phyloP scores from a whole-genome alignment of 2,113 vertebrate genomes.

The Anolis sagrei region DNA sequence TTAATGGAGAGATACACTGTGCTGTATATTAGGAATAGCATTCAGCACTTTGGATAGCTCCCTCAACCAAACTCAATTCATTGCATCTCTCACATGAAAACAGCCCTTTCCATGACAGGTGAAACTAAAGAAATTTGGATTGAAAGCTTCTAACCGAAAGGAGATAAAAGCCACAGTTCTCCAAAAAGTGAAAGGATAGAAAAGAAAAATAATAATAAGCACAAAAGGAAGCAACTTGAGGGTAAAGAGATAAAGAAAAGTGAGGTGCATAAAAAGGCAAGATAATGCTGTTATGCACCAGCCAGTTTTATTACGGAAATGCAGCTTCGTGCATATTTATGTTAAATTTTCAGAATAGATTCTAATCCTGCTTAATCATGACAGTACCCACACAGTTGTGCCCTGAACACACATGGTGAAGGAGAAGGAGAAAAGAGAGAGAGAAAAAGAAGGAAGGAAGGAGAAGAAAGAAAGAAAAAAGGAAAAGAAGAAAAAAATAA shows the following conservation, averaged over 20 bases:
- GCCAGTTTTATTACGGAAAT: constrained; percentile 12
- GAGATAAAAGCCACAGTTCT: background rate
- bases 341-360: background rate
- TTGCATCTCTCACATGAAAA: too few species aligned
- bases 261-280: background rate
- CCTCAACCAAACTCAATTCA: too few species aligned
- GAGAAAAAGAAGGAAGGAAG: background rate
- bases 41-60: too few species aligned
- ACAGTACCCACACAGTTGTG: background rate
- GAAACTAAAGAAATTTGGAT: background rate
- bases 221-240: background rate
- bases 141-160: background rate
- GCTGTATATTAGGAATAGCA: too few species aligned
- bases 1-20: too few species aligned
- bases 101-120: background rate
- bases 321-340: background rate
- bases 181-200: background rate
- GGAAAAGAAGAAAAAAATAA: too few species aligned
- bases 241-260: background rate
- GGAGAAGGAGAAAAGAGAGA: background rate
- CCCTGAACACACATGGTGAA: background rate
- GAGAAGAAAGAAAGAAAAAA: too few species aligned
- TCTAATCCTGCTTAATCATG: constrained; percentile 17
- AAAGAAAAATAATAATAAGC: background rate
- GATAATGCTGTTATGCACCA: background rate